phyloP scores from a whole-genome alignment of 2,888 invertebrate genomes.

The Diarsia rubi region DNA sequence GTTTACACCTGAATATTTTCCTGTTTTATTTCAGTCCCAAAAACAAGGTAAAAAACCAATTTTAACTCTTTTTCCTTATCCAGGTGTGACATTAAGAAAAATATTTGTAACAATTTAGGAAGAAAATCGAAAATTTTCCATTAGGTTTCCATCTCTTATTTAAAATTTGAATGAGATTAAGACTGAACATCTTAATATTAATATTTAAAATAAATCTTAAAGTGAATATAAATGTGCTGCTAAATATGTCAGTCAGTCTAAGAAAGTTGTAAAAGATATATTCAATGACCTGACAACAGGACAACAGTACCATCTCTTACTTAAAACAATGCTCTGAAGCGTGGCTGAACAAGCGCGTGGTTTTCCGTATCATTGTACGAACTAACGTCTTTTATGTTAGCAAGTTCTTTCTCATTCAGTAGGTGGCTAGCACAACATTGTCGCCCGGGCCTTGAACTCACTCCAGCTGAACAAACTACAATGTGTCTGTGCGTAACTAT shows the following conservation, averaged over 20 bases:
- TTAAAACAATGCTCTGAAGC: slow-evolving; percentile 39
- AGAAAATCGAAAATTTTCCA: slow-evolving; percentile 5
- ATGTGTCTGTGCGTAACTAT: slow-evolving; percentile 70
- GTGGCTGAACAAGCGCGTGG: slow-evolving; percentile 29
- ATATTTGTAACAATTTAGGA: not conserved
- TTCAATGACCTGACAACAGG: slow-evolving; percentile 33
- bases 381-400: slow-evolving; percentile 68
- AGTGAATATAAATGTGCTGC: not conserved
- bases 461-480: slow-evolving; percentile 81
- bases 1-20: slow-evolving; percentile 34
- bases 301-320: slow-evolving; percentile 27
- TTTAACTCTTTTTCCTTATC: slow-evolving; percentile 33
- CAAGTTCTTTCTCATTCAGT: slow-evolving; percentile 71
- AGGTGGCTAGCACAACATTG: slow-evolving; percentile 73
- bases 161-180: not conserved
- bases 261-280: slow-evolving; percentile 1
- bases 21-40: slow-evolving; percentile 32
- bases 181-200: not conserved
- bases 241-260: not conserved
- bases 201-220: not conserved
- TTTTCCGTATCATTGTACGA: slow-evolving; percentile 56
- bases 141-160: not conserved
- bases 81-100: slow-evolving; percentile 12
- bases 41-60: slow-evolving; percentile 35
- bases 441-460: slow-evolving; percentile 86